Base-by-base conservation (phyloP, 35 echinoderm and acorn worm genomes). In the Stichopus chloronotus region DNA sequence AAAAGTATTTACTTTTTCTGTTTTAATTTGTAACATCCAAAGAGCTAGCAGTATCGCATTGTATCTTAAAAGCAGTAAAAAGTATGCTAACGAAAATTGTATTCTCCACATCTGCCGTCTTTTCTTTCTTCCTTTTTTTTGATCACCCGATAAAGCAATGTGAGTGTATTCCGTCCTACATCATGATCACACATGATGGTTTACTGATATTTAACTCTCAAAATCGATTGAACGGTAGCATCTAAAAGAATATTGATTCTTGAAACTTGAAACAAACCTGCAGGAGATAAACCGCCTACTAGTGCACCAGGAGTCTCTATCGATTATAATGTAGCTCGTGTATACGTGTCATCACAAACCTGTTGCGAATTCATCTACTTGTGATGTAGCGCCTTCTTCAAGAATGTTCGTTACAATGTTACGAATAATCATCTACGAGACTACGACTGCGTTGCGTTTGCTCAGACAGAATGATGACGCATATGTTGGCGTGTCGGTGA, bases 251-350 rank as follows among this genome's bases (percentile, higher is more conserved):
- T 74, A 74, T 74, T 74, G 69, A 74, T 74, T n/a, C 22, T 20
- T 20, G 69, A 74, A 74, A 74, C 69, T 74, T 19, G 17, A 74
- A 74, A 74, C 69, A 74, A 74, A 74, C 69, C 69, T 74, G 17
- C 69, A 7, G 19, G 69, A n/a, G 19, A 74, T 74, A 74, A n/a
- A 74, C 69, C 69, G 17, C 69, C 30, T 43, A 43, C 30, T 43
- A 43, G 30, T 43, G 3, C 30, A 43, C 30, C 30, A 43, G 30
- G 30, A 74, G 11, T 74, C 22, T 14, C 17, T n/a, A 74, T 74
- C 69, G 69, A 74, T 74, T 74, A 14, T 16, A 16, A 20, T 20
- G 69, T 74, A 74, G 17, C 17, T 74, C 22, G 7, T 20, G 69
- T 74, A 7, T 74, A 74, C 69, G 8, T 61, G 14, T 10, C 59